Base-by-base conservation (phyloP, 2,797 vertebrate genomes). In the Toxotes lorentzi region DNA sequence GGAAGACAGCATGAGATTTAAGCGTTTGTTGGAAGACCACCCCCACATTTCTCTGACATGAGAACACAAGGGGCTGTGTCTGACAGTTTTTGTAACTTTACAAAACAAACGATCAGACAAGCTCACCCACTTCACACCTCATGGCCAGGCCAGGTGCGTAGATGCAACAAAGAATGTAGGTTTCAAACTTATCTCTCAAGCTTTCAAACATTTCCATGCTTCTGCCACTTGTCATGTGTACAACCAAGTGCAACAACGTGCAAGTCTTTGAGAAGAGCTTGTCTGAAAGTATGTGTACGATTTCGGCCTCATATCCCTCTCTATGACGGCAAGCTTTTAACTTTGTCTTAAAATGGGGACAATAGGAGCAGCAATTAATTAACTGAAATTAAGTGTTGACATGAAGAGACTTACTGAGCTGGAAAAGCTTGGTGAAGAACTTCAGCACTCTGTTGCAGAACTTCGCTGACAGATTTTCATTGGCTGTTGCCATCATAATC, bases 381-480 rank as follows among this genome's bases (percentile, higher is more conserved):
- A 6, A 56, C 14, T 40, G 1, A 17, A 27, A 69, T 60, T 2
- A 74, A 32, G 17, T 61, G n/a, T 24, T 56, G 41, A 1, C 0
- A 35, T 38, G 1, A 4, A 0, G 40, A 23, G 4, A 97, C 98
- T 97, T 95, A 99, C 98, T 97, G 40, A 99, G 97, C 87, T 99
- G 98, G 93, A 99, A 99, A 81, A 99, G 98, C 90, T 99, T 99
- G 88, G 98, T 99, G 95, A 99, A 99, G 91, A 99, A 99, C 81
- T 98, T 99, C 89, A 99, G 94, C 78, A 99, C 98, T 45, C 97
- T 94, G 95, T 99, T 99, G 91, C 98, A 99, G 92, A 99, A 99
- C 89, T 98, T 99, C 16, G 98, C 98, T 0, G 98, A 99, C 30
- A 99, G 95, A 89, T 96, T 98, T 91, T 99, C 98, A 69, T 99